Base-by-base conservation (phyloP, 37 sponge, comb jelly and placozoan species). In the Theonella swinhoei region DNA sequence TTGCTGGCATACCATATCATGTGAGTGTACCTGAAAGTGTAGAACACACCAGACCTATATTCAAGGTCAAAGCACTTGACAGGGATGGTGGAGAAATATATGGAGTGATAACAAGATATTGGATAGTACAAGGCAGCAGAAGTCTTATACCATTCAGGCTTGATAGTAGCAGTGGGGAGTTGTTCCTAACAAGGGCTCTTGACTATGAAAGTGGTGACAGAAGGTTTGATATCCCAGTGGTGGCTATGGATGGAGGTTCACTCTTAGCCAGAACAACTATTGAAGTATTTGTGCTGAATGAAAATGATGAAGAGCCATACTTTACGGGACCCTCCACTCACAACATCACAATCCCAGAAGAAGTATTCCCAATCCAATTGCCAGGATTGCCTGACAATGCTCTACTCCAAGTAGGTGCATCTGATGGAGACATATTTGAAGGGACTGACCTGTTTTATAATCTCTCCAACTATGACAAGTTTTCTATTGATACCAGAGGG, bases 241-340 rank as follows among this genome's bases (percentile, higher is more conserved):
- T 80, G 11, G 92, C 92, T 23, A 17, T 68, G 8, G 92, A 92
- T 88, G 70, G 73, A 58, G 89, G 88, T 8, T 73, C 78, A 54
- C 47, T 84, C 19, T 73, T 62, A 60, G 72, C 72, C 28, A 80
- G 65, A 78, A 40, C 84, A 20, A 68, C 64, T 30, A 68, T 90
- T 25, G 71, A 69, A 28, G 70, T 90, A 0, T 33, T 34, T 20
- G 47, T 90, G 3, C 11, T 41, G 0, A 85, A 90, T 68, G 75
- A 75, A 3, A 76, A 84, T 32, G 90, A 90, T 59, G 81, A 81
- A 61, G 39, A 59, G 24, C 90, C 90, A 11, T 85, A 73, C 38
- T 84, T 84, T 62, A 11, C 42, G 20, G n/a, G n/a, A n/a, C n/a
- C n/a, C 54, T 14, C 14, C 54, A 47, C 54, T 14, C 84, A 90